Conservation (phyloP, 2,888 invertebrate species). For the Leucoptera coffeella region DNA sequence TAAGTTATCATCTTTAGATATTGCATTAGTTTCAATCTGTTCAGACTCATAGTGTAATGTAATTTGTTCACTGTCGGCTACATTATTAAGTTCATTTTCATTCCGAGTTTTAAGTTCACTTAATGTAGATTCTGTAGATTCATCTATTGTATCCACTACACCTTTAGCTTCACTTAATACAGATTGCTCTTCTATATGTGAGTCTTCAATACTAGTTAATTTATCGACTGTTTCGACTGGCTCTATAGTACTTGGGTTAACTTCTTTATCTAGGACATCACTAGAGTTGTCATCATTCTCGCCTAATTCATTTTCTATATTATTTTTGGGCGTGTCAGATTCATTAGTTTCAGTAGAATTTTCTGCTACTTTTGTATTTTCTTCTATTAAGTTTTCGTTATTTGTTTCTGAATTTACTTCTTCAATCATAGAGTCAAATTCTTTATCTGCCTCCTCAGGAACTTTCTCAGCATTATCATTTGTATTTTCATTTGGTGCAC, state of each 20-base stretch:
- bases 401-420: background rate
- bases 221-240: no score
- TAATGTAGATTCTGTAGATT: no score
- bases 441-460: background rate
- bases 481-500: constrained; percentile 12
- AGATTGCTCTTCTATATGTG: no score
- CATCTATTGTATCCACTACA: no score
- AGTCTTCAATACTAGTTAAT: no score
- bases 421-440: background rate
- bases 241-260: no score
- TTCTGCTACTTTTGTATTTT: background rate
- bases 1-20: constrained; percentile 1
- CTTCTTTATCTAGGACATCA: no score
- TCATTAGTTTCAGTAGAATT: constrained; percentile 1
- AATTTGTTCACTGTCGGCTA: constrained; percentile 3
- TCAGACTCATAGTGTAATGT: constrained; percentile 4
- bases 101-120: no score
- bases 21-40: constrained; percentile 5
- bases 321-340: background rate
- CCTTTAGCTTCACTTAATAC: no score
- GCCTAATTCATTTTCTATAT: no score
- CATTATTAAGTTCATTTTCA: background rate
- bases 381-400: background rate
- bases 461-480: background rate
- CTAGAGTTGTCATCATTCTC: no score